phyloP scores from a whole-genome alignment of 2,113 vertebrate genomes.

The Vanacampus margaritifer region DNA sequence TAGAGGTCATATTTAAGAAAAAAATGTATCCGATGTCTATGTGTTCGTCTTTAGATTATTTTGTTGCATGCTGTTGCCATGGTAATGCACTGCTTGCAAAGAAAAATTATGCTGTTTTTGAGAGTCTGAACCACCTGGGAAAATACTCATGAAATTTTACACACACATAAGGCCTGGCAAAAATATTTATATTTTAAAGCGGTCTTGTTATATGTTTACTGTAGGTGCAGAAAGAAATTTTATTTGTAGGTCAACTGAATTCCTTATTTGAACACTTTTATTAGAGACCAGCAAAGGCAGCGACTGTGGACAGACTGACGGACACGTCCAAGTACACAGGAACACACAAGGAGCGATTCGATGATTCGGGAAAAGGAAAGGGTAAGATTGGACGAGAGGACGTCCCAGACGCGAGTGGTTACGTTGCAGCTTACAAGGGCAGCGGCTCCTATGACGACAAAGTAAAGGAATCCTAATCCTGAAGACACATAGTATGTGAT shows the following conservation, averaged over 20 bases:
- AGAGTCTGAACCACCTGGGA: too few species aligned
- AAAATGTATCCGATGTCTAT: too few species aligned
- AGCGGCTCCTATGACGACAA: slow-evolving; percentile 79
- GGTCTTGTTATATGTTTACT: too few species aligned
- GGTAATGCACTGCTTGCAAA: too few species aligned
- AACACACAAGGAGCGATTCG: slow-evolving; percentile 85
- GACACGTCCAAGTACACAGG: slow-evolving; percentile 82
- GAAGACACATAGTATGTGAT: neutral
- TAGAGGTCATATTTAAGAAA: too few species aligned
- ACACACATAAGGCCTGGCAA: too few species aligned
- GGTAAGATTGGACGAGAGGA: slow-evolving; percentile 77
- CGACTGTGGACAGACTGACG: slow-evolving; percentile 79
- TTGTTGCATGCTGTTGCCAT: too few species aligned
- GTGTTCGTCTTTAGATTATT: too few species aligned
- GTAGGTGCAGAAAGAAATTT: too few species aligned
- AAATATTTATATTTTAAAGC: too few species aligned
- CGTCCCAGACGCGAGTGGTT: slow-evolving; percentile 70
- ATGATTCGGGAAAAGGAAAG: slow-evolving; percentile 81
- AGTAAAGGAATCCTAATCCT: slow-evolving; percentile 62
- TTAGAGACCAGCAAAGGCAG: slow-evolving; percentile 77
- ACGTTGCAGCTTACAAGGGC: slow-evolving; percentile 81
- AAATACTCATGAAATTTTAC: too few species aligned
- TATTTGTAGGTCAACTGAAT: neutral
- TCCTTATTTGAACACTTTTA: neutral
- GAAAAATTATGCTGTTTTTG: too few species aligned